Conservation (phyloP, 2,888 invertebrate genomes). For the Synergus itoensis region DNA sequence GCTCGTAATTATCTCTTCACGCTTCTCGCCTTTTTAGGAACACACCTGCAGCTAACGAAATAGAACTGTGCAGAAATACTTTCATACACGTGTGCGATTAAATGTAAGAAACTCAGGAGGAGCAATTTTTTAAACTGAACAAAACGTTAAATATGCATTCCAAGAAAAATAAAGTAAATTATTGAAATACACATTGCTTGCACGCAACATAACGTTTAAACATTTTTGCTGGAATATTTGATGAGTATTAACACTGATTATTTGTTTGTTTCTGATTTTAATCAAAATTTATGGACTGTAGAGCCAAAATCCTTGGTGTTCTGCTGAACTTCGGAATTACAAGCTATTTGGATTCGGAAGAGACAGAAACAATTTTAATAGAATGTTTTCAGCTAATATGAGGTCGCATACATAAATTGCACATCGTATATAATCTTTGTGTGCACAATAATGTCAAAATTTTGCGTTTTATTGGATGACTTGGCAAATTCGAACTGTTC, state of each 20-base stretch:
- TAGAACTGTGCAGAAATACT: constrained; percentile 52
- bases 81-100: constrained; percentile 50
- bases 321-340: too few relatives aligned
- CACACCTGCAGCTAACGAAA: constrained; percentile 62
- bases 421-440: not conserved
- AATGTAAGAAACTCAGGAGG: constrained; percentile 8
- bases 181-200: not conserved
- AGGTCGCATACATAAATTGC: not conserved
- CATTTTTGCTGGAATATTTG: too few relatives aligned
- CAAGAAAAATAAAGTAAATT: not conserved
- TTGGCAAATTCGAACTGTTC: constrained; percentile 32
- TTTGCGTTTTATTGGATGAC: constrained; percentile 9
- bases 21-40: constrained; percentile 62
- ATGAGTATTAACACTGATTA: too few relatives aligned
- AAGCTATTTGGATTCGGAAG: too few relatives aligned
- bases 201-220: too few relatives aligned
- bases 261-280: too few relatives aligned
- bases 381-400: not conserved
- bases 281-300: too few relatives aligned
- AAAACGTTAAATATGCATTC: not conserved
- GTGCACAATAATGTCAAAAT: not conserved
- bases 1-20: constrained; percentile 64
- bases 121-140: not conserved
- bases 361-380: not conserved
- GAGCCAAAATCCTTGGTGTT: too few relatives aligned